Percentiles rank a stretch among this genome's conserved stretches.
These are phyloP conservation scores for Amia ocellicauda DNA, from an alignment of 2,113 vertebrate genomes.

Conservation along the genomic window DNA sequence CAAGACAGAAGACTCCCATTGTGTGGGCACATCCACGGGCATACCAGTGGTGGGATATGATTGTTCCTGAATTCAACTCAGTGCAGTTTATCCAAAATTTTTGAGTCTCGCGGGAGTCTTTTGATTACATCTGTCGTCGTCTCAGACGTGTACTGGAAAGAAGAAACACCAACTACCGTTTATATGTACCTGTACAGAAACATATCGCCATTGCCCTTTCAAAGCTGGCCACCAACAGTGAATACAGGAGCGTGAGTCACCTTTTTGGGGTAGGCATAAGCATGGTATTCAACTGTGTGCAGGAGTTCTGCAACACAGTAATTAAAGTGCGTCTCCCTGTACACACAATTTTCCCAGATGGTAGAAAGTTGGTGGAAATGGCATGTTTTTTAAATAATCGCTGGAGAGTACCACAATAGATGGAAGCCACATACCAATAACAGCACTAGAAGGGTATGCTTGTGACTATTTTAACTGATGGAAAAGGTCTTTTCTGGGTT, in stretches of 20 bases:
- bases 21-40: constrained; percentile 16
- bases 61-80: constrained; percentile 17
- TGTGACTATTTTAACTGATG: constrained; percentile 2
- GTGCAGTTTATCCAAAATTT: constrained; percentile 25
- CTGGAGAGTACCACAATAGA: not conserved
- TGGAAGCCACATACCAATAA: not conserved
- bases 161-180: constrained; percentile 27
- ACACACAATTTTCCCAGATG: not conserved
- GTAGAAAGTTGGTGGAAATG: not conserved
- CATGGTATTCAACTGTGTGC: constrained; percentile 25
- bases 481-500: constrained; percentile 1
- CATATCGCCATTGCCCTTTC: constrained; percentile 27
- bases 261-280: constrained; percentile 29
- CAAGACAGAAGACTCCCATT: not conserved
- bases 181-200: constrained; percentile 23
- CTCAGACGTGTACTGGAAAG: constrained; percentile 12
- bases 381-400: not conserved
- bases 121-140: constrained; percentile 18
- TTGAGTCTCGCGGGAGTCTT: constrained; percentile 21
- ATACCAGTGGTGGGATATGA: constrained; percentile 24
- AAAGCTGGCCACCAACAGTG: constrained; percentile 23
- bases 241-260: constrained; percentile 23
- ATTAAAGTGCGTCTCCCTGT: constrained; percentile 8
- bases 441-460: not conserved
- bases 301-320: constrained; percentile 26